Evolutionary conservation across 1,140 invertebrate species (phyloP), one percentile per base, ranked within the genome.

Genomic region (Aleiodes sp.): DNA sequence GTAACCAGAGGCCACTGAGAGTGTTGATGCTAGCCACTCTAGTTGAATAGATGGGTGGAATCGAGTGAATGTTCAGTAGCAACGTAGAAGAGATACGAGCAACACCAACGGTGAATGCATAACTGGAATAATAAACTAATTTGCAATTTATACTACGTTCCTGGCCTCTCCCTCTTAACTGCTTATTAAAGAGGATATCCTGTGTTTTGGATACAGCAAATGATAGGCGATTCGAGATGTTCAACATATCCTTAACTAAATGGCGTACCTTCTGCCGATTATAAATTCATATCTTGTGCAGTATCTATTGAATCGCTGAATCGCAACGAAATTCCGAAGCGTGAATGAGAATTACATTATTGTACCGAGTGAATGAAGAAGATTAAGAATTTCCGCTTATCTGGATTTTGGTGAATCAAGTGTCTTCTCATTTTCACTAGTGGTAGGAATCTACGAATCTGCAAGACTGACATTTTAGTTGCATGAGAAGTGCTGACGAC

Each of bases 111-210:
- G 37, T 37, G 66, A 31, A 57, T 66, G 24, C 71, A 68, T 66
- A 29, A 33, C 29, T 33, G 46, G 68, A 59, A 65, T 66, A 73
- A 57, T 65, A 65, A 76, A 73, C 72, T 78, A 77, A 75, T 78
- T 75, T 75, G 68, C 74, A 66, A 74, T 78, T 75, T 70, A 73
- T 72, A 72, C 72, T 64, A 63, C 29, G 24, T 46, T 56, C 60
- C 31, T 14, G 39, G 26, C 31, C 64, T 43, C 59, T 39, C 68
- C 26, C 59, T 59, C 37, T 24, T 41, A 73, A 28, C 69, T 59
- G 3, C 24, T 29, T n/a, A 28, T 4, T 12, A 33, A n/a, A n/a
- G n/a, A n/a, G n/a, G n/a, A n/a, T n/a, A n/a, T n/a, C n/a, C n/a
- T n/a, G n/a, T n/a, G n/a, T n/a, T n/a, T n/a, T n/a, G n/a, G n/a